Evolutionary conservation across 2,113 vertebrate species (phyloP).

Genomic region (Epinephelus cyanopodus): DNA sequence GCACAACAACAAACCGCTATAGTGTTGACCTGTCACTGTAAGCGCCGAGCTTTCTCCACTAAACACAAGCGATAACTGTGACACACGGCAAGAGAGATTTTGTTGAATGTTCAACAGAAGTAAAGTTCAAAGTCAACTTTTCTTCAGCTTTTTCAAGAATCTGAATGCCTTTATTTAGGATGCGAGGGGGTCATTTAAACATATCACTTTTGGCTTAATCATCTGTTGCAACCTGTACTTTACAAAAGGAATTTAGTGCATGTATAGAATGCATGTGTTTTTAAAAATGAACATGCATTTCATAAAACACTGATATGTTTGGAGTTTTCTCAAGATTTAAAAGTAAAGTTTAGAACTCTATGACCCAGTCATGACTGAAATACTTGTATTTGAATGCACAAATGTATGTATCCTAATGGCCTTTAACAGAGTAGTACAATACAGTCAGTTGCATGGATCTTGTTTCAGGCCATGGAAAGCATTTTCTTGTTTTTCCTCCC

Average conservation of each 20-base stretch:
- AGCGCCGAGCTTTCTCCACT: constrained; percentile 43
- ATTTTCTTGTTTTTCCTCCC: constrained; percentile 37
- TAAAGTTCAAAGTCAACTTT: constrained; percentile 42
- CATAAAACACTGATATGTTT: neutral
- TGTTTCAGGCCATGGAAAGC: constrained; percentile 35
- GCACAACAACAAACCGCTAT: constrained; percentile 72
- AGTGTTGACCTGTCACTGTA: constrained; percentile 49
- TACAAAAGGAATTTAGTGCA: neutral
- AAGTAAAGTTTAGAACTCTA: neutral
- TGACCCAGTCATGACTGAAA: neutral
- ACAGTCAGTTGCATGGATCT: neutral
- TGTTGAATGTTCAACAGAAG: constrained; percentile 9
- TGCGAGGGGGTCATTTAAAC: neutral
- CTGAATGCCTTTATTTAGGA: neutral
- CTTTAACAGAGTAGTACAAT: neutral
- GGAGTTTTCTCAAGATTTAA: neutral
- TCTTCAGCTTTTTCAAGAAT: constrained; percentile 13
- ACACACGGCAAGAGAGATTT: constrained; percentile 25
- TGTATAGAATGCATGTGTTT: neutral
- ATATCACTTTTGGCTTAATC: neutral
- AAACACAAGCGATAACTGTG: constrained; percentile 37
- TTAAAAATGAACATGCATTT: neutral
- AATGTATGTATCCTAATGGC: neutral
- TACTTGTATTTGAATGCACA: neutral
- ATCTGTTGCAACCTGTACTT: neutral